Evolutionary conservation across 2,888 invertebrate species (phyloP).

Genomic region (Cheilosia scutellata): DNA sequence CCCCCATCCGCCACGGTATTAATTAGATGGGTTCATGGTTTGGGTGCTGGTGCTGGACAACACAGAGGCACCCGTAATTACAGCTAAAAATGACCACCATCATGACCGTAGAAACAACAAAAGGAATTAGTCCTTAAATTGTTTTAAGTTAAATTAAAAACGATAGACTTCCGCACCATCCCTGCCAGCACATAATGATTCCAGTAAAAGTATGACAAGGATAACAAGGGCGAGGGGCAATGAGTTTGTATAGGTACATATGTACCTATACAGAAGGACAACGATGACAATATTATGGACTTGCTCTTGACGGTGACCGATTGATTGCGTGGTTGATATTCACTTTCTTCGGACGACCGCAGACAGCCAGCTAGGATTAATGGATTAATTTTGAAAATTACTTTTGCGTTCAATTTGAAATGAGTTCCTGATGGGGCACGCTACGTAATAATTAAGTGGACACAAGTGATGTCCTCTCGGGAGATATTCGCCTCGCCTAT

Average conservation of each 20-base stretch:
- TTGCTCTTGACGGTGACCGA: conserved; percentile 64
- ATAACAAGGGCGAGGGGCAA: conserved; percentile 59
- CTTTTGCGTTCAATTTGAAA: conserved; percentile 51
- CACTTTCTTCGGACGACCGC: neutral
- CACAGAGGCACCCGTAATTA: no score
- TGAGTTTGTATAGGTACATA: conserved; percentile 35
- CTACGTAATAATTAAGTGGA: conserved; percentile 69
- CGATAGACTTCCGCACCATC: conserved; percentile 11
- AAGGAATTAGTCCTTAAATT: conserved; percentile 37
- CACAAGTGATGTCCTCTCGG: conserved; percentile 46
- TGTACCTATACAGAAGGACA: neutral
- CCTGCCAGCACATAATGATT: neutral
- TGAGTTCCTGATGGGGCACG: conserved; percentile 61
- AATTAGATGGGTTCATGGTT: conserved; percentile 26
- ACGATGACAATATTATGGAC: conserved; percentile 7
- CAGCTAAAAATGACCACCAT: no score
- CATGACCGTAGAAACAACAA: neutral
- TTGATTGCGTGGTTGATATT: conserved; percentile 50
- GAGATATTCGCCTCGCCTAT: neutral
- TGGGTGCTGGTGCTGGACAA: no score
- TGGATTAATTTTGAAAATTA: conserved; percentile 72
- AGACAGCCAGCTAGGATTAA: conserved; percentile 45
- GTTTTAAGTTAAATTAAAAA: conserved; percentile 50
- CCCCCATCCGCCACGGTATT: conserved; percentile 42
- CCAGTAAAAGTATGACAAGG: conserved; percentile 15